Base-by-base conservation (phyloP, 2,113 vertebrate species). In the Scatophagus argus region DNA sequence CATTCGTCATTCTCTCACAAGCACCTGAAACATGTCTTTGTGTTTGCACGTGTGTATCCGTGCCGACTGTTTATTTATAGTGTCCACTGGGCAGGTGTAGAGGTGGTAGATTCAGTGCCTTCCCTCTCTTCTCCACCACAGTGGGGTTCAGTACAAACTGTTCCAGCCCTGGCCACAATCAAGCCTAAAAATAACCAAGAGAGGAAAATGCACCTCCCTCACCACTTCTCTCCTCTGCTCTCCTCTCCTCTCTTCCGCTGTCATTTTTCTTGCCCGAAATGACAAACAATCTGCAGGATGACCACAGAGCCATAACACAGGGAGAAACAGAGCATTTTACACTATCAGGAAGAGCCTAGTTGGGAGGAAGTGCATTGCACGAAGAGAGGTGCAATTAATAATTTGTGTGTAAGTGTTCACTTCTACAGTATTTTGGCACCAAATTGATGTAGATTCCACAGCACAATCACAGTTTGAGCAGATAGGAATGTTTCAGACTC, bases 131-230 rank as follows among this genome's bases (percentile, higher is more conserved):
- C 49, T 74, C 70, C 69, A 31, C 65, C 77, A 52, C 9, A 25
- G 73, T 49, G 79, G 46, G 61, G 77, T 74, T 82, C 74, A 65
- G 81, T 41, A 87, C 92, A 88, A 54, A 56, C 65, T 83, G 91
- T 93, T 91, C 89, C 82, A 89, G 80, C 60, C 81, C 31, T 58
- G 88, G 82, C 83, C 56, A 85, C 61, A 87, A 84, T 88, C 8
- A 3, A 61, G 46, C 87, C 92, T 92, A 91, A 91, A 93, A 93
- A 93, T 92, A 92, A 89, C 82, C 74, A 49, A 23, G 62, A 69
- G 72, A 73, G 88, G 82, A 81, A 63, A 82, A 85, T 51, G 74
- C 70, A 36, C 88, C 74, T 74, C 79, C 69, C 71, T 81, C 71
- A 23, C 32, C 68, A n/a, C n/a, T n/a, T n/a, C 61, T 62, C 73